phyloP scores from a whole-genome alignment of 2,797 vertebrate species.

The Amphiprion clarkii region DNA sequence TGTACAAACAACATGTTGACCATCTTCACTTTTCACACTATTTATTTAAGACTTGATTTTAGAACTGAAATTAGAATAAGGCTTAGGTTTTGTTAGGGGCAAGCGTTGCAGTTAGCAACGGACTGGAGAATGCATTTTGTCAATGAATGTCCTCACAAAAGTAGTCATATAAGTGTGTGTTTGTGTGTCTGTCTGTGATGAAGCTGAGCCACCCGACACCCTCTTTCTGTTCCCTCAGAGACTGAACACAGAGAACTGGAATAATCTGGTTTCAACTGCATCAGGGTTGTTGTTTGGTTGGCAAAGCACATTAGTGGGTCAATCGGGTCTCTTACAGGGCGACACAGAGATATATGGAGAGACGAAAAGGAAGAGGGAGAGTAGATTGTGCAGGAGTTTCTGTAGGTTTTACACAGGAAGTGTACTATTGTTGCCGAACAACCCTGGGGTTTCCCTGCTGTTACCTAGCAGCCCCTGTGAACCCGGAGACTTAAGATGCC shows the following conservation, averaged over 20 bases:
- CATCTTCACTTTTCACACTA: no score
- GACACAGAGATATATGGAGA: constrained; percentile 54
- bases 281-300: constrained; percentile 74
- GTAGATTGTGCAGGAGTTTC: constrained; percentile 7
- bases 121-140: no score
- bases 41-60: no score
- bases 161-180: background rate
- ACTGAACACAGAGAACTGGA: constrained; percentile 75
- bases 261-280: constrained; percentile 80
- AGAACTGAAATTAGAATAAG: no score
- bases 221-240: constrained; percentile 56
- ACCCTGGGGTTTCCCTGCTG: constrained; percentile 32
- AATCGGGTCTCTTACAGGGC: constrained; percentile 51
- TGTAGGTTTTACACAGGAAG: constrained; percentile 2
- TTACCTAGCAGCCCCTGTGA: constrained; percentile 50
- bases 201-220: constrained; percentile 51
- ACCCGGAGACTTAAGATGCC: constrained; percentile 1
- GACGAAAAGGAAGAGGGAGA: constrained; percentile 38
- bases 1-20: background rate
- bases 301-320: constrained; percentile 74
- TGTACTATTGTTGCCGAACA: constrained; percentile 18
- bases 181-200: constrained; percentile 39
- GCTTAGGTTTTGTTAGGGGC: no score
- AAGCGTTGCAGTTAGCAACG: no score
- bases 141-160: no score